Evolutionary conservation across 2,888 invertebrate genomes (phyloP), one percentile per base, ranked within the genome.

Genomic region (Masnerella sp.): DNA sequence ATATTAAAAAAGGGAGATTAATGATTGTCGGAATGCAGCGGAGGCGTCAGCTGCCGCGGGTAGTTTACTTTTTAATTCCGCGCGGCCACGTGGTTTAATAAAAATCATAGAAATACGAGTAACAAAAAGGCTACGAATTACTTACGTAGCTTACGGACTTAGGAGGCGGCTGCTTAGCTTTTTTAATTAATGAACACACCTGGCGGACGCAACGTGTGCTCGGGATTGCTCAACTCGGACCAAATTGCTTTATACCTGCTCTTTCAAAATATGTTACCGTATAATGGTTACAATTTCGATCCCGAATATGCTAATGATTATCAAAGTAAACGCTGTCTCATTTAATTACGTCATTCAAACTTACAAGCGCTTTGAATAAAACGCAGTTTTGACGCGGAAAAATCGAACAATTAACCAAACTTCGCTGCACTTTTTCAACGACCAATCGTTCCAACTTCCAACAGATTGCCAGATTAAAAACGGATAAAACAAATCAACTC

Each of bases 1-100:
- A n/a, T n/a, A n/a, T n/a, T n/a, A n/a, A 58, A 68, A 58, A 42
- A 47, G 38, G n/a, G 18, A 47, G 69, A 69, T 52, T 54, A 47
- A 62, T 49, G 65, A 59, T 47, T 51, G 65, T 34, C 36, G 32
- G 22, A 65, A 62, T 49, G 40, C n/a, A 43, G 17, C 45, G 18
- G 34, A 40, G 30, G 67, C 61, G 61, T 54, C 72, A 59, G 72
- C 72, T 72, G 72, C 18, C 56, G 56, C 7, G 56, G 72, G 77
- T 80, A 82, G 81, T 85, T 85, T 82, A 83, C 82, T 84, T 83
- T 85, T 84, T 84, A 83, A 84, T 85, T 84, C 81, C 75, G 64
- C 14, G 58, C 69, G 43, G 67, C 75, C 77, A 77, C 78, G 82
- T 79, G 77, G 80, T 84, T 83, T 84, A 85, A 84, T 85, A 84